Conservation (phyloP, 2,888 invertebrate species). For the Seira musarum region DNA sequence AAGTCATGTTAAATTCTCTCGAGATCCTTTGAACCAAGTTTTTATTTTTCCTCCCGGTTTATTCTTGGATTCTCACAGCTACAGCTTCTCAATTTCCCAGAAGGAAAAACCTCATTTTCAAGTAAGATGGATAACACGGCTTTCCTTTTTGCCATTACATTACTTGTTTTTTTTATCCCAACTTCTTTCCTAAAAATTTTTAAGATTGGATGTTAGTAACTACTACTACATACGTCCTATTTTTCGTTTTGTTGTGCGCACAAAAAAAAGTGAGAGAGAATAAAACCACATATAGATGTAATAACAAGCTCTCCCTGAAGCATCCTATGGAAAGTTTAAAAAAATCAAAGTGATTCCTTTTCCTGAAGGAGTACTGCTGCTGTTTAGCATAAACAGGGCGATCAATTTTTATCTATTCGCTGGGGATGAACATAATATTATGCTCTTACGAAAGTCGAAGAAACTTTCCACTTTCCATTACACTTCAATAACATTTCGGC, state of each 20-base stretch:
- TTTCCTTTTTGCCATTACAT: conserved; percentile 68
- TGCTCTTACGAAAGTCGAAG: too few relatives aligned
- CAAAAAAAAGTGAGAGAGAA: too few relatives aligned
- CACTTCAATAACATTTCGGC: too few relatives aligned
- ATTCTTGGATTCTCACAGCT: conserved; percentile 63
- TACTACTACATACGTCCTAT: conserved; percentile 39
- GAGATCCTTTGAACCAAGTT: conserved; percentile 63
- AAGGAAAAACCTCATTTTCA: conserved; percentile 67
- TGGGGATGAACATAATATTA: not conserved
- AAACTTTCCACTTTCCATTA: too few relatives aligned
- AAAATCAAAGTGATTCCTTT: conserved; percentile 40
- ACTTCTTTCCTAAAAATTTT: not conserved
- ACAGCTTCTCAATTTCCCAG: conserved; percentile 57
- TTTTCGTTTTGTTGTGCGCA: conserved; percentile 25
- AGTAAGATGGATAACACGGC: conserved; percentile 69
- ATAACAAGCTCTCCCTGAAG: too few relatives aligned
- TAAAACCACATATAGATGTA: too few relatives aligned
- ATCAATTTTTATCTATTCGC: conserved; percentile 13
- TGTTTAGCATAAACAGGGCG: conserved; percentile 54
- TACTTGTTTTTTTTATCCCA: conserved; percentile 34
- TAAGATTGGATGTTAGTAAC: conserved; percentile 16
- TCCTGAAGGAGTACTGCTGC: not conserved
- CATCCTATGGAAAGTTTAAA: not conserved
- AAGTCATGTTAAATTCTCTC: conserved; percentile 46
- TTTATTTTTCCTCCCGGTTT: conserved; percentile 51